Evolutionary conservation across 1,140 invertebrate genomes (phyloP).

Genomic region (Solenopsis invicta): DNA sequence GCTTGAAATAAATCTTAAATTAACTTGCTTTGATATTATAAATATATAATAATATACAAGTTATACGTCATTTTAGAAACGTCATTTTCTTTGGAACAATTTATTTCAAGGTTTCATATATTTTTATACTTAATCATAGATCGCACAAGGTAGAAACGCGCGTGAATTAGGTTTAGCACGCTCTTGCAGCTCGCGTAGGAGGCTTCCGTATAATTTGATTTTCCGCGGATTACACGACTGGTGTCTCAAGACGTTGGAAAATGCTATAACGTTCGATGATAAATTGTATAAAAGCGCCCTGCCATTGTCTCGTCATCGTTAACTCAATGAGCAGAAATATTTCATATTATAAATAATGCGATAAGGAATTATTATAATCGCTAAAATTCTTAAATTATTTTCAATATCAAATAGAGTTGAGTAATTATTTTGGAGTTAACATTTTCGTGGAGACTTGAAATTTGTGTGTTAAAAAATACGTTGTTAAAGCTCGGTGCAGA

Average conservation of each 20-base stretch:
- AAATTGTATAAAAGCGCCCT: neutral
- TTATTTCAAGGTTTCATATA: neutral
- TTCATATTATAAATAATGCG: neutral
- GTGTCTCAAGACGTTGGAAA: constrained; percentile 25
- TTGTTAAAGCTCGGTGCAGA: neutral
- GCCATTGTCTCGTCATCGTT: neutral
- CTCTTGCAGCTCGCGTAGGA: neutral
- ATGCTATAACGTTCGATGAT: constrained; percentile 14
- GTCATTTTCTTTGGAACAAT: neutral
- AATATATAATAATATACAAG: neutral
- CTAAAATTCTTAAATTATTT: constrained; percentile 21
- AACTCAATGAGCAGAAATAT: neutral
- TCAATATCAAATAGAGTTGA: constrained; percentile 9
- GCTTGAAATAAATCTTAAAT: neutral
- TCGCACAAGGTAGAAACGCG: neutral
- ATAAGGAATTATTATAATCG: neutral
- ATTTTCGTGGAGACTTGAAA: constrained; percentile 1
- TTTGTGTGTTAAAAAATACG: neutral
- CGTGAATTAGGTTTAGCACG: constrained; percentile 26
- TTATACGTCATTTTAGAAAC: neutral
- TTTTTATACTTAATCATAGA: neutral
- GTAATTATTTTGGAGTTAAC: neutral
- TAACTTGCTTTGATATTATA: neutral
- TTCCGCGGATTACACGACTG: constrained; percentile 41
- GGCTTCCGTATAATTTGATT: constrained; percentile 54